These are phyloP conservation scores for Pocillopora verrucosa DNA, from an alignment of 64 coral and sea anemone genomes.

Conservation along the genomic window DNA sequence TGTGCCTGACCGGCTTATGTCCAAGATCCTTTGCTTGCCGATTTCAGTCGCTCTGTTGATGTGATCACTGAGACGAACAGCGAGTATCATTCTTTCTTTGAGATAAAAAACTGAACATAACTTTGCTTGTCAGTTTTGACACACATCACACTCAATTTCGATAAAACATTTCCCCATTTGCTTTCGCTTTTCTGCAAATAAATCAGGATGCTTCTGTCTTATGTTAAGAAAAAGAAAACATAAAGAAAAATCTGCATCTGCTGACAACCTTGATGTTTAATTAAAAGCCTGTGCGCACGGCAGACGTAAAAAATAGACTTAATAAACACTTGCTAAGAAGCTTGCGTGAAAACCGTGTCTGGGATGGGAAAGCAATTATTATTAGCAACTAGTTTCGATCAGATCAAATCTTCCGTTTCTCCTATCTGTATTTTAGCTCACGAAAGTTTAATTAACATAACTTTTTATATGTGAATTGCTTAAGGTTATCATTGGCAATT, in stretches of 20 bases:
- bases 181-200: neutral
- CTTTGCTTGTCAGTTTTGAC: neutral
- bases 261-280: too few species aligned
- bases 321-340: neutral
- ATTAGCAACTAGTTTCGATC: neutral
- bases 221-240: neutral
- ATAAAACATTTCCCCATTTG: neutral
- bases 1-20: slow-evolving; percentile 7
- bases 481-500: neutral
- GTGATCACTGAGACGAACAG: neutral
- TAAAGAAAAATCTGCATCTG: too few species aligned
- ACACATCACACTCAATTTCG: neutral
- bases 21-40: neutral
- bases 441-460: slow-evolving; percentile 13
- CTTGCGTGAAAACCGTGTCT: neutral
- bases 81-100: neutral
- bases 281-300: neutral
- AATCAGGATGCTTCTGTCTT: neutral
- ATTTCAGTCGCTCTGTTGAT: neutral
- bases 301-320: neutral
- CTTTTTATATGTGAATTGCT: neutral
- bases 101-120: neutral
- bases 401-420: neutral
- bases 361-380: neutral
- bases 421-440: neutral